phyloP scores from a whole-genome alignment of 2,797 vertebrate species.

The Mus caroli region DNA sequence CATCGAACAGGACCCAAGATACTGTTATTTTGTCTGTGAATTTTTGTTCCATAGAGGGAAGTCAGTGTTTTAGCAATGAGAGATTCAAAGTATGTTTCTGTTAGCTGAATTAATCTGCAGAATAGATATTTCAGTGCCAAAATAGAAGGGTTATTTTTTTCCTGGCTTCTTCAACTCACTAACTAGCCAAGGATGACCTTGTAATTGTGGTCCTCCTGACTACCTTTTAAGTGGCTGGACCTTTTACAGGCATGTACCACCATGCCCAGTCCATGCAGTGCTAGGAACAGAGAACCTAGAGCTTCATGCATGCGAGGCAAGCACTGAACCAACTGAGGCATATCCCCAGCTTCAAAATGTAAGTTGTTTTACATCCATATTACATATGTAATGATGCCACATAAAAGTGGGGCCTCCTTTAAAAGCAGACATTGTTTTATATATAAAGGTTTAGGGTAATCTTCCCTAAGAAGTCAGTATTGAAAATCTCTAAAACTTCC shows the following conservation, averaged over 20 bases:
- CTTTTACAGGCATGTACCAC: not conserved
- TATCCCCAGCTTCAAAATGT: not conserved
- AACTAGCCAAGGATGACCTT: not conserved
- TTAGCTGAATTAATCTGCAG: conserved; percentile 50
- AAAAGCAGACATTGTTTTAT: not conserved
- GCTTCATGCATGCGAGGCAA: not conserved
- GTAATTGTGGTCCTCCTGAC: not conserved
- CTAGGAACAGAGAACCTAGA: not conserved
- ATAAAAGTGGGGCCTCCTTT: not conserved
- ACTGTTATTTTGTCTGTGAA: not conserved
- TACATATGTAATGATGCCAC: conserved; percentile 1
- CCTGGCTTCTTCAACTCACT: not conserved
- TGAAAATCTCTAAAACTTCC: conserved; percentile 14
- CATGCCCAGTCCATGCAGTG: not conserved
- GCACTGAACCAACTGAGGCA: not conserved
- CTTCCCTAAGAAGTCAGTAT: conserved; percentile 51
- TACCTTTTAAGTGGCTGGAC: not conserved
- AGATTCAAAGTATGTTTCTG: conserved; percentile 44
- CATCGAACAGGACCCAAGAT: not conserved
- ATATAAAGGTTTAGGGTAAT: conserved; percentile 17
- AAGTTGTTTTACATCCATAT: not conserved
- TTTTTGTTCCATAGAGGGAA: conserved; percentile 40
- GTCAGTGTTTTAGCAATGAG: conserved; percentile 33
- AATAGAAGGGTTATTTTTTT: not conserved
- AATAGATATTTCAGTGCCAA: not conserved